Evolutionary conservation across 2,888 invertebrate species (phyloP), one percentile per base, ranked within the genome.

Genomic region (Xestobium rufovillosum): DNA sequence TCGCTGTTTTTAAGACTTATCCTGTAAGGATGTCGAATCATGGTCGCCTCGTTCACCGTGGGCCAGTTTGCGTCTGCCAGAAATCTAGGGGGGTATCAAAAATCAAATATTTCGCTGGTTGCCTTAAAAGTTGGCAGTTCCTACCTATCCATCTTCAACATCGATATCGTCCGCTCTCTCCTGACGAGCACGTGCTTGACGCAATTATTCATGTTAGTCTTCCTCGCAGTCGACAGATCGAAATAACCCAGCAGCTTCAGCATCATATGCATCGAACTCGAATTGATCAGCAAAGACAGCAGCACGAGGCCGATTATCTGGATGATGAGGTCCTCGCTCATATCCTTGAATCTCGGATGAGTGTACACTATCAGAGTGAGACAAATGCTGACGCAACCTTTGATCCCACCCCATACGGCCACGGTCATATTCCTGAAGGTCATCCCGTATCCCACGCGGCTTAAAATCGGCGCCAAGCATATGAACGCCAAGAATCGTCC

Each of bases 1-100:
- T 70, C 70, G 25, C 69, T 69, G 1, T 67, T 68, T 10, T 65
- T 66, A 49, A 68, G 61, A 44, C 68, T 68, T 0, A 69, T 65
- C 48, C 70, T 69, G 51, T 77, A 78, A 0, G 78, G 77, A 47
- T 78, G 74, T 39, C 67, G 68, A 38, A 79, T 69, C 1, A 65
- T 63, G 1, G 75, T 75, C 57, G 68, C 67, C 47, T 59, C 63
- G 16, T 70, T 67, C 0, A 78, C 76, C 14, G 72, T 52, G 29
- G 69, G 66, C 78, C 78, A 78, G 48, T 78, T 74, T 17, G 76
- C 75, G 59, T 78, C 78, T 31, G 75, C 72, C 2, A 78, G 58
- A 53, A 78, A 77, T 36, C 48, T 48, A n/a, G n/a, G n/a, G n/a
- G n/a, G n/a, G n/a, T n/a, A n/a, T n/a, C 15, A 4, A 39, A 25